Evolutionary conservation across 1,140 invertebrate species (phyloP), one percentile per base, ranked within the genome.

Genomic region (Caerostris darwini): DNA sequence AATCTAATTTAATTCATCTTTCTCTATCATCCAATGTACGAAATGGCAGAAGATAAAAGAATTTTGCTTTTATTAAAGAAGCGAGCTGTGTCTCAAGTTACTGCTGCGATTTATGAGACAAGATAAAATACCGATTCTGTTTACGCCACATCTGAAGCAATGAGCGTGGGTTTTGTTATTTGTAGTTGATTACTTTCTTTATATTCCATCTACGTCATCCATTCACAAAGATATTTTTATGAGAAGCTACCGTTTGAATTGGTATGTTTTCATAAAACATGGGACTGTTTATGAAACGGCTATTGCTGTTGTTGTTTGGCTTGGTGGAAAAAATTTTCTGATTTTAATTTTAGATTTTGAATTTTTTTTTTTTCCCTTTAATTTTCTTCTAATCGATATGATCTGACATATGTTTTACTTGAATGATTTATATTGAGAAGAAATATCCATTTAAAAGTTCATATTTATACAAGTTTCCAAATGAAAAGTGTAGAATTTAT

Each of bases 161-260:
- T 61, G 3, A 77, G 69, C 69, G 19, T 77, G 4, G 34, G 19
- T 77, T 77, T 77, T 77, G 10, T 77, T 77, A 50, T 77, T 77
- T 50, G 34, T 50, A 10, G 8, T 12, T 77, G 34, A 12, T 50
- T 77, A 77, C 34, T 77, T 50, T 71, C 67, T 71, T 77, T 77
- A 61, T 77, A 34, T 50, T 3, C 10, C 8, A 53, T 10, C 34
- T 19, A 8, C 69, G 69, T 77, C 69, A 77, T 50, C 34, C 69
- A 77, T 77, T 77, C 69, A 77, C 69, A 50, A 67, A 77, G 69
- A 77, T 77, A 10, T 50, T 53, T 34, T 19, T 71, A 19, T 71
- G 67, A 10, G 19, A 34, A 8, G 10, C 69, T 5, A 77, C 50
- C 5, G 59, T 77, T 77, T 77, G 69, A 77, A 34, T 34, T 0